These are phyloP conservation scores for Leucania comma DNA, from an alignment of 2,888 invertebrate genomes.

Conservation along the genomic window DNA sequence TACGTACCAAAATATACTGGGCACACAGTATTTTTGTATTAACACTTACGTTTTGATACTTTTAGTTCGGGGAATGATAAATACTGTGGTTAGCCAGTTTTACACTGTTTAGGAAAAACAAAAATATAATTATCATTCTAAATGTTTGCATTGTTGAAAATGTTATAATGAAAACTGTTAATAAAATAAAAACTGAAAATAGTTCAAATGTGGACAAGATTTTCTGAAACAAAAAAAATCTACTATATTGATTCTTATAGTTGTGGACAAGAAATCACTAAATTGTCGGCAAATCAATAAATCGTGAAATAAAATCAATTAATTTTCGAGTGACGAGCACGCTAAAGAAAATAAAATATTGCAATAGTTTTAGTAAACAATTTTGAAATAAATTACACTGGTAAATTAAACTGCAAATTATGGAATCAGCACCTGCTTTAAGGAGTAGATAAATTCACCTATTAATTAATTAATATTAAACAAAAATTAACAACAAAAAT, in stretches of 20 bases:
- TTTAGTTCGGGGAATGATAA: conserved; percentile 62
- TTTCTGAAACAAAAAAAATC: not conserved
- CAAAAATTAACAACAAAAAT: conserved; percentile 89
- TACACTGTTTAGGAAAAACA: conserved; percentile 37
- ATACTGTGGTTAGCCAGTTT: conserved; percentile 60
- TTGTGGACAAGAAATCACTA: not conserved
- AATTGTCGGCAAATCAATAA: too few species aligned
- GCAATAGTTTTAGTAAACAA: conserved; percentile 1
- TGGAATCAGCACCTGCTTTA: conserved; percentile 63
- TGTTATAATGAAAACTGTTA: not conserved
- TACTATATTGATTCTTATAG: too few species aligned
- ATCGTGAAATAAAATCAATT: conserved; percentile 8
- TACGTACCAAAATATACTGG: conserved; percentile 43
- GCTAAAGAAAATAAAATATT: conserved; percentile 4
- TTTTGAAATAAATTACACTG: conserved; percentile 54
- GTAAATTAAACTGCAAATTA: conserved; percentile 54
- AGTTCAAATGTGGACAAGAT: conserved; percentile 6
- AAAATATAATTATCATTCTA: conserved; percentile 24
- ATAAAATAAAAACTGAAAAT: conserved; percentile 9
- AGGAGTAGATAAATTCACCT: conserved; percentile 64
- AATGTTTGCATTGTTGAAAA: conserved; percentile 19
- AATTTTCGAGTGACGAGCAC: conserved; percentile 16
- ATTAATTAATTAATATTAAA: conserved; percentile 82
- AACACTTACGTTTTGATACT: conserved; percentile 64
- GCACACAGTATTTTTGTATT: conserved; percentile 61